Evolutionary conservation across 30 jellyfish, hydroid and myxozoan species (phyloP), one percentile per base, ranked within the genome.

Genomic region (Hydra vulgaris): DNA sequence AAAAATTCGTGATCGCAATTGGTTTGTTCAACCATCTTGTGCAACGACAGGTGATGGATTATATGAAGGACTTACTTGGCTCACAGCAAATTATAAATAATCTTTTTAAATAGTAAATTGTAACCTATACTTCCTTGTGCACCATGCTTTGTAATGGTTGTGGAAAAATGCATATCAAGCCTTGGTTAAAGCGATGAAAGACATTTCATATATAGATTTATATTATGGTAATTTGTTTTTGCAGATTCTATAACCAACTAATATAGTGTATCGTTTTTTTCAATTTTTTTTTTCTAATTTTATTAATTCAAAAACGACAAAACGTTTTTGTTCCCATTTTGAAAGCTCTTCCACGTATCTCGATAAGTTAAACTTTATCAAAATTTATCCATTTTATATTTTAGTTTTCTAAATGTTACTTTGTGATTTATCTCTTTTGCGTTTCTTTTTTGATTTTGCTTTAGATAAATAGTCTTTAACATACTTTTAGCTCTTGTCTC

Each of bases 11-110:
- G 98, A 92, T 84, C 79, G 96, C 67, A 92, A 92, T 73, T 92
- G 98, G 98, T 92, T 92, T 84, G 98, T 92, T 78, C 98, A 92
- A 85, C 98, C 98, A 18, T 92, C 98, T 18, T 92, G 98, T 54
- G 98, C 98, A 0, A 92, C 98, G 7, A 85, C 98, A n/a, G 98
- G 98, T 67, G 98, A 92, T 72, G 98, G 98, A 55, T 74, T 92
- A 54, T 92, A 92, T 79, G 98, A 92, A 92, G 98, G 98, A 86
- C 95, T 92, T 8, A 92, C 98, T 16, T 92, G 98, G 98, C 79
- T 92, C 21, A 87, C 98, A 17, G 92, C 98, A 19, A 92, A 92
- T 84, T 92, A 92, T 86, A 92, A 92, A 81, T 92, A 96, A 80
- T 92, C 74, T 86, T 68, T 68, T 23, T 68, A 23, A n/a, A 68